These are phyloP conservation scores for Caenorhabditis virilis DNA, from an alignment of 2,888 invertebrate species.

Conservation along the genomic window DNA sequence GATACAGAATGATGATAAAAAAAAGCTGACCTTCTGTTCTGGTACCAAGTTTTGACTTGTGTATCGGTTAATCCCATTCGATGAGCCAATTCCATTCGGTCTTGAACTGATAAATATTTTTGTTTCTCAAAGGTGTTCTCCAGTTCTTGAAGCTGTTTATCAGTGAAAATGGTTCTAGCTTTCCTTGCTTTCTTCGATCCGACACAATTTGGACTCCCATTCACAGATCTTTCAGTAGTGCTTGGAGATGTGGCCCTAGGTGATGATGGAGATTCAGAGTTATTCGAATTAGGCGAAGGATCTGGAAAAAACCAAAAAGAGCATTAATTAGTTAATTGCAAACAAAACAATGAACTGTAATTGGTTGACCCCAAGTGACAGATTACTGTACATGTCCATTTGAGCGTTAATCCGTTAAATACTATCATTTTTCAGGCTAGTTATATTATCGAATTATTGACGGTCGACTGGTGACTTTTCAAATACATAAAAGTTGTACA, in stretches of 20 bases:
- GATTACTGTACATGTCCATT: too few relatives aligned
- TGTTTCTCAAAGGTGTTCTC: constrained; percentile 65
- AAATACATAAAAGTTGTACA: neutral
- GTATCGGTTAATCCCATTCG: constrained; percentile 89
- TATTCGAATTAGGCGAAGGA: constrained; percentile 28
- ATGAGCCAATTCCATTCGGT: constrained; percentile 95
- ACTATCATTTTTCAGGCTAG: constrained; percentile 38
- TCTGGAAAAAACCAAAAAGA: constrained; percentile 10
- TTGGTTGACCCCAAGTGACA: neutral
- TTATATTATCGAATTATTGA: constrained; percentile 34
- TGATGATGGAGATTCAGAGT: constrained; percentile 28
- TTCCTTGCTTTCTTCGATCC: constrained; percentile 68
- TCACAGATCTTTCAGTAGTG: constrained; percentile 17
- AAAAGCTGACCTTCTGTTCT: constrained; percentile 83
- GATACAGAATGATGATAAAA: too few relatives aligned
- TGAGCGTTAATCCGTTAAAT: constrained; percentile 36
- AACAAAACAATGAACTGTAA: neutral
- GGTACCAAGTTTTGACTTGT: constrained; percentile 99
- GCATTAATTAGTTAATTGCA: neutral
- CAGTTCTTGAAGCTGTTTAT: constrained; percentile 75
- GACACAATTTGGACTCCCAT: constrained; percentile 23
- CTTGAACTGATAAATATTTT: constrained; percentile 71
- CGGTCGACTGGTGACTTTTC: constrained; percentile 17
- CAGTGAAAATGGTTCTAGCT: constrained; percentile 83
- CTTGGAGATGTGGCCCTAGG: constrained; percentile 30